Conservation (phyloP, 2,113 vertebrate species). For the Lasiurus borealis region DNA sequence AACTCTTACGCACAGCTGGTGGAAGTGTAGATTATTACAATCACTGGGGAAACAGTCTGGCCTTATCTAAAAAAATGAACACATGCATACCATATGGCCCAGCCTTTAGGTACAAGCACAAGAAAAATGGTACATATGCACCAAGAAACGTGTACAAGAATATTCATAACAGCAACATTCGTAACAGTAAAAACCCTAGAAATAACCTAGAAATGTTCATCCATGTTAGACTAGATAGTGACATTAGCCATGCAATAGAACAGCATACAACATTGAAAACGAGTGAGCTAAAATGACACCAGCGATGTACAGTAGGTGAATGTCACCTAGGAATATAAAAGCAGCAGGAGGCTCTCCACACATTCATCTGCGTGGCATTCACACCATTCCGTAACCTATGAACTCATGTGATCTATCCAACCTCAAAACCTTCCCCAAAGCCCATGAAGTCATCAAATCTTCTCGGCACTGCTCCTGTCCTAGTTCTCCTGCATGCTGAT, state of each 20-base stretch:
- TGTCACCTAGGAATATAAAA: not conserved
- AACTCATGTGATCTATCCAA: not conserved
- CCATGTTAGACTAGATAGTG: not conserved
- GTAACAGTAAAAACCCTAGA: not conserved
- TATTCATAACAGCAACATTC: not conserved
- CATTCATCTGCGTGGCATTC: not conserved
- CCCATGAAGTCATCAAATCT: not conserved
- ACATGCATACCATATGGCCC: not conserved
- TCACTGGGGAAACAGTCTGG: not conserved
- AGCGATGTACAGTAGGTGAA: not conserved
- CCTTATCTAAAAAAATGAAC: not conserved
- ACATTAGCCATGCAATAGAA: not conserved
- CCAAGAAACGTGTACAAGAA: not conserved
- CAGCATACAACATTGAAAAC: constrained; percentile 5
- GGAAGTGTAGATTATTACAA: not conserved
- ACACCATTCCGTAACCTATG: not conserved
- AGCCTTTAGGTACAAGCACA: not conserved
- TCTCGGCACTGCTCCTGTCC: not conserved
- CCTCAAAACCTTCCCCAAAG: not conserved
- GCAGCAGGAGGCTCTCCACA: not conserved
- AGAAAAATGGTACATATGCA: not conserved
- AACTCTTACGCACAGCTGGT: not conserved
- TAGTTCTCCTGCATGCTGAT: not conserved
- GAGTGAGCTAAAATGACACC: not conserved
- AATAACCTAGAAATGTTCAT: not conserved